Base-by-base conservation (phyloP, 2,888 invertebrate genomes). In the Volucella zonaria region DNA sequence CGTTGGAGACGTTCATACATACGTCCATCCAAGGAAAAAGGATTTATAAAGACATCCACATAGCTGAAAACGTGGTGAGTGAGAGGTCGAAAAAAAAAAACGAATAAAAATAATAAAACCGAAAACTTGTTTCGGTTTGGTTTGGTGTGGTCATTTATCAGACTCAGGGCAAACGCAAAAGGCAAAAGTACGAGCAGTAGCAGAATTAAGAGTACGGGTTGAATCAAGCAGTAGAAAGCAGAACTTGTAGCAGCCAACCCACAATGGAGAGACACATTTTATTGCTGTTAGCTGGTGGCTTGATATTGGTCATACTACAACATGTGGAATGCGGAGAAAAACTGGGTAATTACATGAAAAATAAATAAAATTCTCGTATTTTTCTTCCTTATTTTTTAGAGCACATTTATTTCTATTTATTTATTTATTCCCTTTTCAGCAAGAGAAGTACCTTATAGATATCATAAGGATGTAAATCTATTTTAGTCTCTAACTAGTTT, bases 281-380 rank as follows among this genome's bases (percentile, higher is more conserved):
- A 80, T 85, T 85, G 38, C 85, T 85, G 51, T 67, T 85, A 56
- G 80, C 85, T 80, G 80, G 80, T 80, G 85, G 80, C 73, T 85
- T 85, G 68, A 85, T 85, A 85, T 61, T 85, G 56, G 38, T 67
- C 58, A 15, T 68, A 68, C n/a, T 80, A 85, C 80, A 67, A 66
- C 76, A 62, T 45, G 85, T 85, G 43, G 85, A 85, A 45, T 85
- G 85, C 49, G 85, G 85, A 80, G 85, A 85, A 49, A 85, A 85
- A 76, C 58, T 85, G 67, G 85, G 85, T 85, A 76, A 76, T 76
- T 85, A 76, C 49, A 62, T 64, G 31, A 67, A 64, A 31, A 6
- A 64, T 59, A 70, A 54, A 79, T 66, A 38, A 31, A 56, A 31
- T 31, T 31, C 6, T 6, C 31, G 31, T 54, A 6, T 12, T 59